Evolutionary conservation across 2,888 invertebrate species (phyloP).

Genomic region (Agapostemon virescens): DNA sequence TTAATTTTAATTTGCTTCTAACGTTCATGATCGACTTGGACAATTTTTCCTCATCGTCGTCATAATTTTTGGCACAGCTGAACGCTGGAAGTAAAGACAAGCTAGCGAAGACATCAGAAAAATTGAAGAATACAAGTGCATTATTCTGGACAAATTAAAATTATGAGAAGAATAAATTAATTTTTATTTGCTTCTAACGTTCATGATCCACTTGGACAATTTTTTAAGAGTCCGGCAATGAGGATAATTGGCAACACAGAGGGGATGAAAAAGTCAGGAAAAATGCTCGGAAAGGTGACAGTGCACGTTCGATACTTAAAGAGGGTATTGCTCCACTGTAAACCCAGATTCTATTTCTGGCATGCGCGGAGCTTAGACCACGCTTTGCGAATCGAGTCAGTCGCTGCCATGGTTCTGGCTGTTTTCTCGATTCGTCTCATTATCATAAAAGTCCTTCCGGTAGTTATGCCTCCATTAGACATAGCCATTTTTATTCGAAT

Average conservation of each 20-base stretch:
- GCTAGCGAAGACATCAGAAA: no score
- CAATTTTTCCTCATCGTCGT: no score
- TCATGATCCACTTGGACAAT: not conserved
- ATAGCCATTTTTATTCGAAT: not conserved
- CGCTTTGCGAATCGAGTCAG: slow-evolving; percentile 23
- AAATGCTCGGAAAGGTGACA: slow-evolving; percentile 30
- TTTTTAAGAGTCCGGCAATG: not conserved
- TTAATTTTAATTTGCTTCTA: no score
- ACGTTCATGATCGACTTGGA: no score
- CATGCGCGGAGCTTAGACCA: slow-evolving; percentile 36
- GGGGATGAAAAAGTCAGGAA: not conserved
- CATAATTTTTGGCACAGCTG: no score
- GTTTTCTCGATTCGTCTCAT: slow-evolving; percentile 29
- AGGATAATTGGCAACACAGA: not conserved
- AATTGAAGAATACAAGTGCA: no score
- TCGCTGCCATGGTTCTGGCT: not conserved
- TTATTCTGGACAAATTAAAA: no score
- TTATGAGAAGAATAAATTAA: no score
- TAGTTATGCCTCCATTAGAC: not conserved
- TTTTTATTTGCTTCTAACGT: not conserved
- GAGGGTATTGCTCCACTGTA: slow-evolving; percentile 66
- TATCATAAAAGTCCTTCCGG: slow-evolving; percentile 18
- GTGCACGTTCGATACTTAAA: slow-evolving; percentile 59
- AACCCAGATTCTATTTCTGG: slow-evolving; percentile 69
- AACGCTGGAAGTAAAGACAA: no score